These are phyloP conservation scores for Knipowitschia caucasica DNA, from an alignment of 2,797 vertebrate genomes.

Conservation along the genomic window DNA sequence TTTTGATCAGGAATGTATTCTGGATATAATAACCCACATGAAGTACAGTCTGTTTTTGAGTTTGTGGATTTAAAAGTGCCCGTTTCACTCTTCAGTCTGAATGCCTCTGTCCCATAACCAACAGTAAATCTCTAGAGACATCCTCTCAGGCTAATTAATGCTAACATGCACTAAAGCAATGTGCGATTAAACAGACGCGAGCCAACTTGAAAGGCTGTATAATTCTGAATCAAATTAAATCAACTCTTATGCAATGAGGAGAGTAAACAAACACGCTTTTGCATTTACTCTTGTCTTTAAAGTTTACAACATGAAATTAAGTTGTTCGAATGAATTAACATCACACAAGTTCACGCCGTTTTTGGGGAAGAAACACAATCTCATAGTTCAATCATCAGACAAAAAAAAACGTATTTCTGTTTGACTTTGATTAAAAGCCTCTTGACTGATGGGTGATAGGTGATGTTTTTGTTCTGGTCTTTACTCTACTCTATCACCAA, in stretches of 20 bases:
- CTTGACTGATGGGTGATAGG: no score
- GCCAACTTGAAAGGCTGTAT: slow-evolving; percentile 24
- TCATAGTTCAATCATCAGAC: no score
- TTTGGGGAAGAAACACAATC: no score
- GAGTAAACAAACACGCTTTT: slow-evolving; percentile 15
- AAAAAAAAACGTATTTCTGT: no score
- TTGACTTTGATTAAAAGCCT: no score
- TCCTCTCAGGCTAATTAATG: slow-evolving; percentile 23
- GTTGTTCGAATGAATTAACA: slow-evolving; percentile 18
- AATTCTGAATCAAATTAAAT: slow-evolving; percentile 36
- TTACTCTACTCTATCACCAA: no score
- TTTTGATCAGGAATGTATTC: no score
- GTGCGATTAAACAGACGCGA: slow-evolving; percentile 13
- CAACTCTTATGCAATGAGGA: slow-evolving; percentile 17
- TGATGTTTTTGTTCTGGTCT: no score
- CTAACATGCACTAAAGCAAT: slow-evolving; percentile 7
- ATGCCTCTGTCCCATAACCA: not conserved
- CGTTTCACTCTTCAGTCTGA: slow-evolving; percentile 1
- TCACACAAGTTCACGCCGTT: slow-evolving; percentile 5
- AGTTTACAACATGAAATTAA: slow-evolving; percentile 21
- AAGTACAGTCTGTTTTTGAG: slow-evolving; percentile 7
- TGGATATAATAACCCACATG: not conserved
- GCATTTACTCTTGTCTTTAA: slow-evolving; percentile 18
- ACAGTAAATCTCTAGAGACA: slow-evolving; percentile 2
- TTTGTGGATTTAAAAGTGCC: not conserved